Evolutionary conservation across 2,888 invertebrate genomes (phyloP).

Genomic region (Rapana venosa): DNA sequence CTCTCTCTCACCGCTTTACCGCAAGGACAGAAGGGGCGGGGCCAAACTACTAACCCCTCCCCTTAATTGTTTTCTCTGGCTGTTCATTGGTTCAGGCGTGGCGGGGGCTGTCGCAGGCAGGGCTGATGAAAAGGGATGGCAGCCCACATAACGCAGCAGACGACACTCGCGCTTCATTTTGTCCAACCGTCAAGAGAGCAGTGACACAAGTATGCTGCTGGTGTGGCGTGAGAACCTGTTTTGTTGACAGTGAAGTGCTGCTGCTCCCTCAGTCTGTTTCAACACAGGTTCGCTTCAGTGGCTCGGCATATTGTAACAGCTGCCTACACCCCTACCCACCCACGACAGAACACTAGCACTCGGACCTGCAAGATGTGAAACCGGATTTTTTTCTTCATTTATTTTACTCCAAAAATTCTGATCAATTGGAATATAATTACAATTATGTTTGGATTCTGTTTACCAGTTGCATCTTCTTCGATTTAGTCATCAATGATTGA

Average conservation of each 20-base stretch:
- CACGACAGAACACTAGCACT: too few relatives aligned
- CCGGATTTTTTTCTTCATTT: too few relatives aligned
- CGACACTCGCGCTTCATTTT: neutral
- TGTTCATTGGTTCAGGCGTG: constrained; percentile 2
- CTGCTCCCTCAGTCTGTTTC: neutral
- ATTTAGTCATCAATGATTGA: too few relatives aligned
- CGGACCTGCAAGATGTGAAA: too few relatives aligned
- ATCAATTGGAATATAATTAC: too few relatives aligned
- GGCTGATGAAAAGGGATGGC: neutral
- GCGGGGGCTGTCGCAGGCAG: neutral
- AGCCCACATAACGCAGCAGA: constrained; percentile 13
- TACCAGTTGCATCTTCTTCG: too few relatives aligned
- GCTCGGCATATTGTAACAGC: too few relatives aligned
- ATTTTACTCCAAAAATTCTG: too few relatives aligned
- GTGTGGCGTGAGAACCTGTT: neutral
- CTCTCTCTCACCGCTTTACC: neutral
- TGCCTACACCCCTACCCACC: too few relatives aligned
- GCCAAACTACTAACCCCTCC: neutral
- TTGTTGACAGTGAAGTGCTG: neutral
- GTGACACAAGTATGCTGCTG: neutral
- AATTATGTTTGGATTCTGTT: too few relatives aligned
- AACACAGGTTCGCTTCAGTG: neutral
- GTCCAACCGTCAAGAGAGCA: neutral
- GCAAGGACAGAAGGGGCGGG: neutral
- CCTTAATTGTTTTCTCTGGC: constrained; percentile 13